These are phyloP conservation scores for Diplosoma virens DNA, from an alignment of 23 tunicate species.

Conservation along the genomic window DNA sequence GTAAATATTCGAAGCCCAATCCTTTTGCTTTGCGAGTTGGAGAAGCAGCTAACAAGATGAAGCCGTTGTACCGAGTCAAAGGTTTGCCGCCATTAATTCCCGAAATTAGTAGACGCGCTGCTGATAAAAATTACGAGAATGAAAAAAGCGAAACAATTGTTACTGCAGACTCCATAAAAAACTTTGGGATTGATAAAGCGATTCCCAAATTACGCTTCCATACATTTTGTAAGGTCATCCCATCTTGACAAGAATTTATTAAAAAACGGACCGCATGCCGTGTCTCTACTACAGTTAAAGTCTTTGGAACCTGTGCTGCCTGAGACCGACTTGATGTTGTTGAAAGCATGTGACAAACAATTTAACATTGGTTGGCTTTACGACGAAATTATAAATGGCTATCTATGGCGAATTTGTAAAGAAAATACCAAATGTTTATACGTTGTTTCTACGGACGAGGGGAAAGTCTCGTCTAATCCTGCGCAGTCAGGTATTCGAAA, in stretches of 20 bases:
- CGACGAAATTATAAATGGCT: neutral
- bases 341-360: neutral
- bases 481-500: too few relatives aligned
- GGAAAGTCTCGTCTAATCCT: too few relatives aligned
- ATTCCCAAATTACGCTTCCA: too few relatives aligned
- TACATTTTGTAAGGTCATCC: neutral
- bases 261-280: neutral
- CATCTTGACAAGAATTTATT: neutral
- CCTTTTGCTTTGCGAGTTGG: neutral
- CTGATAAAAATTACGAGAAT: too few relatives aligned
- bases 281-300: neutral
- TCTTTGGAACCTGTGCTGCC: neutral
- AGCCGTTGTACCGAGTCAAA: neutral
- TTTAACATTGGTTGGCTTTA: neutral
- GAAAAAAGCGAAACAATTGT: too few relatives aligned
- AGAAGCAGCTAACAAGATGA: neutral
- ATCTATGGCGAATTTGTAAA: constrained; percentile 5
- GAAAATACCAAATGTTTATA: neutral
- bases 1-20: neutral
- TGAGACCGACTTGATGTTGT: neutral
- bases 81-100: neutral
- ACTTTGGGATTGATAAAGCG: too few relatives aligned
- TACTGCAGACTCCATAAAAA: too few relatives aligned
- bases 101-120: neutral
- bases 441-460: neutral